Evolutionary conservation across 2,113 vertebrate genomes (phyloP).

Genomic region (Sebastes schlegelii): DNA sequence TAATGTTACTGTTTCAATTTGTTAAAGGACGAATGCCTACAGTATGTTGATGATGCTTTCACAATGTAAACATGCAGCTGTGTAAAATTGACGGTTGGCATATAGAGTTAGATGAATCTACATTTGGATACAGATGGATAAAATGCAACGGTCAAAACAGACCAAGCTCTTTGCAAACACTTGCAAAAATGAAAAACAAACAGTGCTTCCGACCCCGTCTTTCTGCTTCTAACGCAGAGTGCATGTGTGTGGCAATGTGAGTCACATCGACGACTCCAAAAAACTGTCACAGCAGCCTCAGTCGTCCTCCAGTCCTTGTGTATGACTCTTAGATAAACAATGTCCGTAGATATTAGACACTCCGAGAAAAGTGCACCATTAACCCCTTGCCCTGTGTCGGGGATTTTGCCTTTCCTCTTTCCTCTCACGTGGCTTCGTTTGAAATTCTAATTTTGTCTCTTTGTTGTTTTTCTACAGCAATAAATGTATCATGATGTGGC

Average conservation of each 20-base stretch:
- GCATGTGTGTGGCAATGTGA: slow-evolving; percentile 3
- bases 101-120: background rate
- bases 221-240: background rate
- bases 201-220: background rate
- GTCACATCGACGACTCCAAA: background rate
- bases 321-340: slow-evolving; percentile 28
- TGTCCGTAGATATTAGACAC: background rate
- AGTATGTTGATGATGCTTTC: background rate
- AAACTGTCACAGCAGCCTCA: background rate
- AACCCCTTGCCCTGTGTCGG: slow-evolving; percentile 23
- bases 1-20: background rate
- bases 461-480: slow-evolving; percentile 20
- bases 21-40: background rate
- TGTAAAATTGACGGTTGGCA: background rate
- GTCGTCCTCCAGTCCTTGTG: background rate
- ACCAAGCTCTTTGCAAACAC: background rate
- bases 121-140: background rate
- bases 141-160: background rate
- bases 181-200: background rate
- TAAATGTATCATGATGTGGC: slow-evolving; percentile 17
- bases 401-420: slow-evolving; percentile 18
- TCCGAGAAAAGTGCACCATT: slow-evolving; percentile 15
- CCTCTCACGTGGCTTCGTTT: slow-evolving; percentile 1
- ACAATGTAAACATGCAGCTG: background rate
- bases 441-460: slow-evolving; percentile 38